Percentiles rank a stretch among this genome's conserved stretches.
Evolutionary conservation across 2,888 invertebrate genomes (phyloP).

Genomic region (Nomada ferruginata): DNA sequence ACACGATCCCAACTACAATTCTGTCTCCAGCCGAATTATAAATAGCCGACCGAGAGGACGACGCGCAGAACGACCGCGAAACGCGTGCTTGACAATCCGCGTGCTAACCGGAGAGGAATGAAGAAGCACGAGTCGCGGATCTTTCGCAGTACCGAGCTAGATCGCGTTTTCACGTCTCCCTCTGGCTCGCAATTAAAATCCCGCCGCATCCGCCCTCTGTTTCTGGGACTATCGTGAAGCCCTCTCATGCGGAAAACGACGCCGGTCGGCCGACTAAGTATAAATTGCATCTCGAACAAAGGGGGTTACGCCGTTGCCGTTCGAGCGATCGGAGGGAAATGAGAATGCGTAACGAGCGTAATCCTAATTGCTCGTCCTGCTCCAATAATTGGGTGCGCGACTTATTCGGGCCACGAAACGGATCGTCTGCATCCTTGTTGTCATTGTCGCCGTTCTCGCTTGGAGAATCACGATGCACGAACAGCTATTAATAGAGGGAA

Average conservation of each 20-base stretch:
- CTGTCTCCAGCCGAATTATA: too few relatives aligned
- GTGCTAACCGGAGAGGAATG: too few relatives aligned
- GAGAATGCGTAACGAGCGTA: conserved; percentile 1
- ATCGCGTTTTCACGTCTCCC: background rate
- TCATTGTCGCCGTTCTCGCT: conserved; percentile 3
- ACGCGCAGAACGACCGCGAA: background rate
- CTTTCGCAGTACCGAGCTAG: too few relatives aligned
- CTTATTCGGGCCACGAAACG: conserved; percentile 1
- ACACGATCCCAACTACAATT: too few relatives aligned
- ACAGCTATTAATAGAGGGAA: conserved; percentile 65
- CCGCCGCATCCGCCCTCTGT: background rate
- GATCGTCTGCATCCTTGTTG: background rate
- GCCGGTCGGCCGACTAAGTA: conserved; percentile 9
- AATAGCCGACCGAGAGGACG: too few relatives aligned
- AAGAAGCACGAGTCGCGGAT: too few relatives aligned
- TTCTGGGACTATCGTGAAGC: conserved; percentile 21
- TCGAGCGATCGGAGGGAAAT: conserved; percentile 13
- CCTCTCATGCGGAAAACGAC: conserved; percentile 47
- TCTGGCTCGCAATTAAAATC: background rate
- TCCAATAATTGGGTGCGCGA: conserved; percentile 36
- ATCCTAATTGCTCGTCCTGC: conserved; percentile 28
- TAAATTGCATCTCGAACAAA: conserved; percentile 38
- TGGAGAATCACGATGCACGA: conserved; percentile 21
- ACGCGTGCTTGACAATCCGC: background rate
- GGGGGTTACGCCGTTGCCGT: conserved; percentile 3